Evolutionary conservation across 2,797 vertebrate species (phyloP).

Genomic region (Macroramphosus scolopax): DNA sequence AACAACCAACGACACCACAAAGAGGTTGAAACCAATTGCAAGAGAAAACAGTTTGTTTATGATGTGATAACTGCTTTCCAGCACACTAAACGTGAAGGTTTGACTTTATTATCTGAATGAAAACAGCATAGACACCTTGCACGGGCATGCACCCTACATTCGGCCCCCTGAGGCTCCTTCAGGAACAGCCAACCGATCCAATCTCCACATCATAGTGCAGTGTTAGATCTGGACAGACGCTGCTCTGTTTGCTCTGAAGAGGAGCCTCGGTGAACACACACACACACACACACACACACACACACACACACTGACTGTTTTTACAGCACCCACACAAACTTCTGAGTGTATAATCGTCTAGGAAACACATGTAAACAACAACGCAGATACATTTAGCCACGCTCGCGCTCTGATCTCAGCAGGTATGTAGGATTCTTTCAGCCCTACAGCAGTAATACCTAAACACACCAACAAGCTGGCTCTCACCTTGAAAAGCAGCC

Average conservation of each 20-base stretch:
- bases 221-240: constrained; percentile 44
- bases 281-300: constrained; percentile 15
- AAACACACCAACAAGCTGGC: no score
- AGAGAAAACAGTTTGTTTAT: neutral
- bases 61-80: constrained; percentile 4
- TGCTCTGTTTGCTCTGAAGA: constrained; percentile 54
- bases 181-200: constrained; percentile 42
- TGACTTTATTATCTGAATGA: constrained; percentile 6
- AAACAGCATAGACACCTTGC: no score
- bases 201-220: constrained; percentile 51
- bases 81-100: neutral
- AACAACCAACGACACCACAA: no score
- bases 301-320: constrained; percentile 34
- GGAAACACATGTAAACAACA: constrained; percentile 35
- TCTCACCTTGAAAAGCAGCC: constrained; percentile 87
- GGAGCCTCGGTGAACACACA: constrained; percentile 18
- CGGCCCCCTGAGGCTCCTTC: constrained; percentile 26
- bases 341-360: constrained; percentile 20
- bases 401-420: constrained; percentile 21
- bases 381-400: constrained; percentile 34
- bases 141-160: constrained; percentile 8
- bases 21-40: no score
- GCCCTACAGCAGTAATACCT: no score
- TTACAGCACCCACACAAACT: constrained; percentile 49
- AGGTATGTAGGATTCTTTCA: neutral